Conservation (phyloP, 2,888 invertebrate species). For the Lycocerus yunnanus region DNA sequence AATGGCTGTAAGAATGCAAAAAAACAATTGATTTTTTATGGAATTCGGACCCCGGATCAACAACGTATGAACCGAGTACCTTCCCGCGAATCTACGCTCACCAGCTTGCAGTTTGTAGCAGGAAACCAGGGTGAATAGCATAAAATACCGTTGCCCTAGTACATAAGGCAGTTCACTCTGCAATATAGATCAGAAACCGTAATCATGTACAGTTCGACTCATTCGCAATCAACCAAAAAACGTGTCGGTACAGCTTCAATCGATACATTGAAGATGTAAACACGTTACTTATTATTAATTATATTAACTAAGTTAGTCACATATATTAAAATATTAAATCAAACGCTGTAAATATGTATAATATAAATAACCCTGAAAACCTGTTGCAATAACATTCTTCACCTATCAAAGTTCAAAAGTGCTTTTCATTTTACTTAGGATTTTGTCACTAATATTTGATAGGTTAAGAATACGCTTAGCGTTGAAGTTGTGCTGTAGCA, state of each 20-base stretch:
- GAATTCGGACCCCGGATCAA: no score
- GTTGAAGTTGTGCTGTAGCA: constrained; percentile 56
- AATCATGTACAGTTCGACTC: no score
- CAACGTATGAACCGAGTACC: no score
- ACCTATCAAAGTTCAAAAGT: constrained; percentile 43
- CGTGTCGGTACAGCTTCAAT: background rate
- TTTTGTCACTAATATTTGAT: constrained; percentile 35
- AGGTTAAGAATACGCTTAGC: constrained; percentile 47
- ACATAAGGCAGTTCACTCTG: no score
- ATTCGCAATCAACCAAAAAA: background rate
- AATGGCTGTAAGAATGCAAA: no score
- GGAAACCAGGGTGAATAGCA: no score
- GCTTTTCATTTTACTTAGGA: background rate
- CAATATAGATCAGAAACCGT: no score
- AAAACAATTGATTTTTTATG: no score
- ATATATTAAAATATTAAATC: constrained; percentile 50
- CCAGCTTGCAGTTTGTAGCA: no score
- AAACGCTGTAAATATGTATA: constrained; percentile 46
- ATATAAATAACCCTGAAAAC: constrained; percentile 47
- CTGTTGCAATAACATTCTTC: constrained; percentile 46
- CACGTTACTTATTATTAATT: constrained; percentile 43
- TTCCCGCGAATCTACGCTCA: no score
- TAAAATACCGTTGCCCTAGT: no score
- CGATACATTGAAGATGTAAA: constrained; percentile 13
- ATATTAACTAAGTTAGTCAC: constrained; percentile 51